Percentiles rank a stretch among this genome's conserved stretches.
Evolutionary conservation across 2,113 vertebrate species (phyloP).

Genomic region (Urocolius indicus): DNA sequence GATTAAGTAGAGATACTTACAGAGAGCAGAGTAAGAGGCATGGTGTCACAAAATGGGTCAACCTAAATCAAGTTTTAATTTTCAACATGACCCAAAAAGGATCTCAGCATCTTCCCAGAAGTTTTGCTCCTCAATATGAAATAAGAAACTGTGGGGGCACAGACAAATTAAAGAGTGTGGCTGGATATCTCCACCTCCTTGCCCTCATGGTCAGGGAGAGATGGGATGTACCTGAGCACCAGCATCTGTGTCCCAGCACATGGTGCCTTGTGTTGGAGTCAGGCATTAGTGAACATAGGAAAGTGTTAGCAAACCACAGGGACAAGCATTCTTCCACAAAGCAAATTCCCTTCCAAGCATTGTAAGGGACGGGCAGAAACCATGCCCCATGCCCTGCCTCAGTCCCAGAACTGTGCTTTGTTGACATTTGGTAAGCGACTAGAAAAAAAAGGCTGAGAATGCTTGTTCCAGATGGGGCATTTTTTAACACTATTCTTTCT

Average conservation of each 20-base stretch:
- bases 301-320: not conserved
- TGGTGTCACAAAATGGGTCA: not conserved
- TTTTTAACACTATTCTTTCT: not conserved
- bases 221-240: not conserved
- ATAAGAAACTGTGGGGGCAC: not conserved
- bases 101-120: not conserved
- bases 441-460: not conserved
- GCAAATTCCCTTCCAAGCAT: not conserved
- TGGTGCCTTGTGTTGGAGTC: not conserved
- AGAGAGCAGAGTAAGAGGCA: not conserved
- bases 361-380: not conserved
- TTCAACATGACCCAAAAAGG: not conserved
- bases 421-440: not conserved
- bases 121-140: not conserved
- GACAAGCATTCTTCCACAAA: not conserved
- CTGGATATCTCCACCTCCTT: not conserved
- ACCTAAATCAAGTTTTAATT: not conserved
- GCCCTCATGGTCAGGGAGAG: rapidly evolving
- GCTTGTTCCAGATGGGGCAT: not conserved
- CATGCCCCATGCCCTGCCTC: rapidly evolving
- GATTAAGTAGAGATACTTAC: not conserved
- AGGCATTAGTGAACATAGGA: not conserved
- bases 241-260: not conserved
- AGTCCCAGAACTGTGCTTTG: not conserved
- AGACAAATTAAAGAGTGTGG: not conserved